Evolutionary conservation across 1,140 invertebrate genomes (phyloP), one percentile per base, ranked within the genome.

Genomic region (Drosophila santomea): DNA sequence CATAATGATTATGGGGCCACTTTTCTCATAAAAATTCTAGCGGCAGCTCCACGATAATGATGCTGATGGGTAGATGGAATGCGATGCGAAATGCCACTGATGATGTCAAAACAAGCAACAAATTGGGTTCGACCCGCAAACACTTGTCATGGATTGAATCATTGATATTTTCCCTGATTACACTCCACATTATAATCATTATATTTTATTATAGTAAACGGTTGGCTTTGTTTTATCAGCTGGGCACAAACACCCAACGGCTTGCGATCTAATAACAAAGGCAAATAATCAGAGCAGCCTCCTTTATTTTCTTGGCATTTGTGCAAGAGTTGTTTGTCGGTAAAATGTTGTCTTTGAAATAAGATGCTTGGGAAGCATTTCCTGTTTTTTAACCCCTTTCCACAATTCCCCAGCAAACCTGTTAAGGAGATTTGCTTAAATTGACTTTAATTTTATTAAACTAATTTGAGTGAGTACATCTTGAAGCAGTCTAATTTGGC

Each of bases 11-110:
- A 85, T 85, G 82, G 69, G 78, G 69, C 83, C 69, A 85, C 83
- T 85, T 85, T 85, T 78, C 82, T 86, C 82, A 85, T 85, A 85
- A 85, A 85, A 85, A 88, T 85, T 85, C 82, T 78, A 78, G 82
- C 83, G 47, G 83, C 82, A 85, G 82, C 78, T 12, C 41, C 32
- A 61, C 59, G 67, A 78, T 78, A 71, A 77, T 78, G 69, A 78
- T 80, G 62, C 47, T 44, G 56, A 54, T 83, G 69, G 66, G 48
- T 43, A 11, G 23, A 44, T 45, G 38, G 63, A 28, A 44, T 54
- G 55, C 45, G 73, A 56, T 72, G 45, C 39, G 61, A 58, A 48
- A 71, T 71, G 43, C 63, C 43, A 69, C 69, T 78, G 81, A 67
- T 81, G 82, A 86, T 81, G 78, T 86, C 78, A 86, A 85, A 85